A percentile compares a stretch with the other conserved stretches of the same genome.
phyloP scores from a whole-genome alignment of 2,888 invertebrate species.

The Camponotus fellah region DNA sequence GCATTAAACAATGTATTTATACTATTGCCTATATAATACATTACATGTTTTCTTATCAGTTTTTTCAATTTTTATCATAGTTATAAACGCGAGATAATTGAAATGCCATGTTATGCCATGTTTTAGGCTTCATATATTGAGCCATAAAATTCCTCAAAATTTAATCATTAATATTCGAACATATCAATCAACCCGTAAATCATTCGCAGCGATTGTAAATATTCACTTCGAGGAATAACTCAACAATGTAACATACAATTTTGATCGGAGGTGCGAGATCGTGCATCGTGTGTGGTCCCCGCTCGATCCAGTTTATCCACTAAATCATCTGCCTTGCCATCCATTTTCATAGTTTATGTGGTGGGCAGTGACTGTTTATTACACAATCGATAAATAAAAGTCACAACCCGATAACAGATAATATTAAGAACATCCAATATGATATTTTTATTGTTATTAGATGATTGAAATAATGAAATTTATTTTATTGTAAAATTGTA shows the following conservation, averaged over 20 bases:
- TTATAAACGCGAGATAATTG: slow-evolving; percentile 6
- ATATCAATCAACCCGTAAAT: slow-evolving; percentile 66
- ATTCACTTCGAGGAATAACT: slow-evolving; percentile 68
- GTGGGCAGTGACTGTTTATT: slow-evolving; percentile 59
- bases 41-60: slow-evolving; percentile 40
- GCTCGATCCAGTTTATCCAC: slow-evolving; percentile 65
- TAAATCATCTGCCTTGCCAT: slow-evolving; percentile 65
- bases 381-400: slow-evolving; percentile 56
- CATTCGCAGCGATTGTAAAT: slow-evolving; percentile 52
- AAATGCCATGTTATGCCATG: background rate
- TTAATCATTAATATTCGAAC: slow-evolving; percentile 51
- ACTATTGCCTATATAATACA: slow-evolving; percentile 25
- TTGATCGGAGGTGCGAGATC: slow-evolving; percentile 59
- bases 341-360: slow-evolving; percentile 69
- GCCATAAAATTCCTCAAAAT: slow-evolving; percentile 39
- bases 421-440: slow-evolving; percentile 18
- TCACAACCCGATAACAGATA: slow-evolving; percentile 25
- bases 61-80: background rate
- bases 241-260: slow-evolving; percentile 65
- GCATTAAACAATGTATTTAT: slow-evolving; percentile 66
- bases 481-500: background rate
- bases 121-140: background rate
- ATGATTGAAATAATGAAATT: background rate
- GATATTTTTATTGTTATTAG: background rate
- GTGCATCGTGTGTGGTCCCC: slow-evolving; percentile 59